phyloP scores from a whole-genome alignment of 1,140 invertebrate species.

The Drosophila simulans region DNA sequence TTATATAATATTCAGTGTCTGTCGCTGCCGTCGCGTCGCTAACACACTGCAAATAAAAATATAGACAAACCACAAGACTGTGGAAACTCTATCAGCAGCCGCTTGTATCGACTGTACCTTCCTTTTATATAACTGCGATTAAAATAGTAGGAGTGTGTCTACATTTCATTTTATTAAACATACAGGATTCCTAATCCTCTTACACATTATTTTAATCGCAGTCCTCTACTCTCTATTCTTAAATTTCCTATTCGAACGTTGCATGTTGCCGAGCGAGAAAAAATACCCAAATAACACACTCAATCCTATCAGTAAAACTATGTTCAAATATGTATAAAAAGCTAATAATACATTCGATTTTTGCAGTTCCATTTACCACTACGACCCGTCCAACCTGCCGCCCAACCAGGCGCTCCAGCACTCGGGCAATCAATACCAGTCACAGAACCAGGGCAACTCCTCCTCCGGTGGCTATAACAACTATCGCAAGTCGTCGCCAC shows the following conservation, averaged over 20 bases:
- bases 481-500: conserved; percentile 68
- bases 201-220: conserved; percentile 3
- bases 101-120: conserved; percentile 51
- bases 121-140: conserved; percentile 24
- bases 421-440: conserved; percentile 61
- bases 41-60: conserved; percentile 40
- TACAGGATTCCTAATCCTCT: too few relatives aligned
- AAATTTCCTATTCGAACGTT: conserved; percentile 37
- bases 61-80: conserved; percentile 24
- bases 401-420: conserved; percentile 83
- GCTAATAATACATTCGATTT: neutral
- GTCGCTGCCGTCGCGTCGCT: conserved; percentile 62
- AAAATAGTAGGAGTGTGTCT: neutral
- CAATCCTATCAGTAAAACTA: conserved; percentile 2
- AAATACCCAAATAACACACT: conserved; percentile 31
- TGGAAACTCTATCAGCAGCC: conserved; percentile 61
- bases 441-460: conserved; percentile 46
- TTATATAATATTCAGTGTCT: conserved; percentile 59
- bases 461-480: conserved; percentile 64
- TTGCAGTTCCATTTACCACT: conserved; percentile 88
- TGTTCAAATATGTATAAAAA: neutral
- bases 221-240: conserved; percentile 20
- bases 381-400: conserved; percentile 89
- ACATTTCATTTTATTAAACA: neutral
- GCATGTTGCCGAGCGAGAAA: conserved; percentile 61